These are phyloP conservation scores for Okamejei kenojei DNA, from an alignment of 2,797 vertebrate species.

Conservation along the genomic window DNA sequence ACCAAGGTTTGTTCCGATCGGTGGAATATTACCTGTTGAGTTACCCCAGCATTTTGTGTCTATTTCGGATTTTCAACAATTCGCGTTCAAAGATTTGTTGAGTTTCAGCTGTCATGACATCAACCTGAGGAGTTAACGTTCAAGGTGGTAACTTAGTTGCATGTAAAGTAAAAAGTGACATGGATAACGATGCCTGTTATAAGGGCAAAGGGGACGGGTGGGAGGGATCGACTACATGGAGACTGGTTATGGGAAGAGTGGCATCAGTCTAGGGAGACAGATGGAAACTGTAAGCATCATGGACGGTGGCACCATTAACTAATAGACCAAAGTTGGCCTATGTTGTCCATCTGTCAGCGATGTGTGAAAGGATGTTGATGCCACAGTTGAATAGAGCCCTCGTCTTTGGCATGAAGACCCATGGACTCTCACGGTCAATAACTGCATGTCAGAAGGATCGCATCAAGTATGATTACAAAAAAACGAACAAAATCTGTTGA, in stretches of 20 bases:
- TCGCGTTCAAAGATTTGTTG: not conserved
- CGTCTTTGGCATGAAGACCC: not conserved
- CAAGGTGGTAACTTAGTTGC: not conserved
- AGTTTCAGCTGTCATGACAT: not conserved
- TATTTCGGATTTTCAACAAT: not conserved
- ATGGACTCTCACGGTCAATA: not conserved
- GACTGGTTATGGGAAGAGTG: not conserved
- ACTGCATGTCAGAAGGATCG: not conserved
- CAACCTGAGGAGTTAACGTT: not conserved
- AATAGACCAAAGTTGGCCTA: not conserved
- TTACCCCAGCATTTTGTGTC: too few species aligned
- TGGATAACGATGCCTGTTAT: not conserved
- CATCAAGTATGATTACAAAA: not conserved
- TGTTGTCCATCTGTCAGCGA: not conserved
- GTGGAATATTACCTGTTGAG: too few species aligned
- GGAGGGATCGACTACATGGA: not conserved
- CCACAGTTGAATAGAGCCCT: not conserved
- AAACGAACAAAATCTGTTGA: not conserved
- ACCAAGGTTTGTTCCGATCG: too few species aligned
- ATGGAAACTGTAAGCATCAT: not conserved
- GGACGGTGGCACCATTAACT: not conserved
- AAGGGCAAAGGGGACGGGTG: not conserved
- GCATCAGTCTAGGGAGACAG: not conserved
- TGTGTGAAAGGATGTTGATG: not conserved
- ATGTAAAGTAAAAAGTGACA: not conserved